phyloP scores from a whole-genome alignment of 1,140 invertebrate species.

The Procambarus clarkii region DNA sequence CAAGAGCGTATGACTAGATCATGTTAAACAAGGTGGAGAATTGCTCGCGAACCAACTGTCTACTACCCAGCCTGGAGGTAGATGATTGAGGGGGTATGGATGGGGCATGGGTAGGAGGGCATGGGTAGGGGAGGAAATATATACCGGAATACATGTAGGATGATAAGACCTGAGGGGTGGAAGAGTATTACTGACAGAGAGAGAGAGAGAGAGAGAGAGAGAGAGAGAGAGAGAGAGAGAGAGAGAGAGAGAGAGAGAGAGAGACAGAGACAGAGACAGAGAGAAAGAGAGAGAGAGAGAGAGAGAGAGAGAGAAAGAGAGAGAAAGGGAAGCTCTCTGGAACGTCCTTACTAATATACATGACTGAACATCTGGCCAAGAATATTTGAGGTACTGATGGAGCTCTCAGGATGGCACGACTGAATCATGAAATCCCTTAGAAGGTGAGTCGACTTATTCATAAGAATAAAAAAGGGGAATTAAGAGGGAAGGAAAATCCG shows the following conservation, averaged over 20 bases:
- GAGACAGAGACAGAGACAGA: neutral
- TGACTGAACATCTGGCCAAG: too few relatives aligned
- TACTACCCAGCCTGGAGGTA: neutral
- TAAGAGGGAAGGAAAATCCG: neutral
- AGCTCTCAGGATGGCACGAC: too few relatives aligned
- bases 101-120: neutral
- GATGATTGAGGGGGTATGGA: neutral
- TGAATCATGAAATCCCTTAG: too few relatives aligned
- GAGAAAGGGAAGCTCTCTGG: too few relatives aligned
- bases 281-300: neutral
- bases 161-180: neutral
- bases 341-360: too few relatives aligned
- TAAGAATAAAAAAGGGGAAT: neutral
- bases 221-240: neutral
- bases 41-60: neutral
- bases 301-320: neutral
- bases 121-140: too few relatives aligned
- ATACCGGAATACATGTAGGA: neutral
- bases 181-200: neutral
- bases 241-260: conserved; percentile 1
- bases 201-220: neutral
- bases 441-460: too few relatives aligned
- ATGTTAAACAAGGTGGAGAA: neutral
- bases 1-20: neutral
- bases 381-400: too few relatives aligned